Evolutionary conservation across 2,113 vertebrate genomes (phyloP), one percentile per base, ranked within the genome.

Genomic region (Sinocyclocheilus maitianheensis): DNA sequence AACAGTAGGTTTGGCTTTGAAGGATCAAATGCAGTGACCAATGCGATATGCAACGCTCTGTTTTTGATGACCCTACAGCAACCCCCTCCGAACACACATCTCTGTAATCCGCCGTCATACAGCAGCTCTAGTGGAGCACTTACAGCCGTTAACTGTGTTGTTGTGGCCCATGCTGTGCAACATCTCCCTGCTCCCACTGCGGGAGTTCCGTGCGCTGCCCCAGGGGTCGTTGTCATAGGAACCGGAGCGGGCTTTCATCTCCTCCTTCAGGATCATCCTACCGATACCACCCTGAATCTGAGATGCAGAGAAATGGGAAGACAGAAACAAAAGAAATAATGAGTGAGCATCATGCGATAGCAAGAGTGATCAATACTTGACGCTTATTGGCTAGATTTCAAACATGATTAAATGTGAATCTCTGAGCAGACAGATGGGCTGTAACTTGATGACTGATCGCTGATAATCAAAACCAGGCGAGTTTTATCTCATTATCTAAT

Each of bases 181-280:
- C n/a, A 97, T 96, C 93, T 99, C 98, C 83, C 97, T 96, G 95
- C 98, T 99, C 94, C 97, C 96, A 69, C 97, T 93, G 81, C 93
- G 95, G 4, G 97, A 98, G 94, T 97, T 99, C 90, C 97, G 96
- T 0, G 95, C 94, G 1, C 97, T 97, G 0, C 97, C 97, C 98
- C 98, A 99, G 90, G 98, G 97, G 91, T 99, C 98, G 9, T 96
- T 94, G 94, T 95, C 95, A 43, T 99, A 99, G 90, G 97, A 98
- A 94, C 96, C 96, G 75, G 97, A 97, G 75, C 97, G 95, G 53
- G 98, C 98, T 95, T 99, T 99, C 98, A 99, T 99, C 95, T 99
- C 98, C 91, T 99, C 98, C 94, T 99, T 98, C 88, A 99, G 95
- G 92, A 99, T 99, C 96, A 99, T 93, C 91, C 98, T 95, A 86